Evolutionary conservation across 2,797 vertebrate genomes (phyloP).

Genomic region (Furcifer pardalis): DNA sequence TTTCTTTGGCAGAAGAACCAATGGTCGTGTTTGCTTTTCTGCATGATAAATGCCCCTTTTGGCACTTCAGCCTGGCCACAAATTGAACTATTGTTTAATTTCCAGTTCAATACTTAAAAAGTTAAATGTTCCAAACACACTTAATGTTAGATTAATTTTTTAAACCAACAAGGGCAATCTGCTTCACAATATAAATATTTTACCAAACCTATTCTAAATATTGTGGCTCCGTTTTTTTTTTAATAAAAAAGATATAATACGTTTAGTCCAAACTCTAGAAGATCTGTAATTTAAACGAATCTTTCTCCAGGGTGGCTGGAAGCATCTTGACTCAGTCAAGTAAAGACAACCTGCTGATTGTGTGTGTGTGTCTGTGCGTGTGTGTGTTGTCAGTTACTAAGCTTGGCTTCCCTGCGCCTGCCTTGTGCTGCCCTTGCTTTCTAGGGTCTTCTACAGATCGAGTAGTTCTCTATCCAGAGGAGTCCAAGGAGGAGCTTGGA

Average conservation of each 20-base stretch:
- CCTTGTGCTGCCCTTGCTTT: too few species aligned
- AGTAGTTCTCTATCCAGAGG: too few species aligned
- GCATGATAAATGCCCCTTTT: slow-evolving; percentile 62
- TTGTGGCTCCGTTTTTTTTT: slow-evolving; percentile 50
- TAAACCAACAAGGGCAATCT: slow-evolving; percentile 64
- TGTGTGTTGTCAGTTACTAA: too few species aligned
- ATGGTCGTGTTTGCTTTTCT: slow-evolving; percentile 51
- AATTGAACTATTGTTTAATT: slow-evolving; percentile 66
- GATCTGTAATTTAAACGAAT: accelerated
- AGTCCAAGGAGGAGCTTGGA: too few species aligned
- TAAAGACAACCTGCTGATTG: not conserved
- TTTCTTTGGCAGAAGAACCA: slow-evolving; percentile 63
- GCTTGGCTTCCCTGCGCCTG: too few species aligned
- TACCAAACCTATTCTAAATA: slow-evolving; percentile 69
- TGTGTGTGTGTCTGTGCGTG: too few species aligned
- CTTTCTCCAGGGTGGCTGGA: not conserved
- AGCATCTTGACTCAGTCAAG: not conserved
- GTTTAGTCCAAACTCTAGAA: slow-evolving; percentile 33
- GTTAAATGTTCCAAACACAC: slow-evolving; percentile 42
- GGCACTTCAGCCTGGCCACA: slow-evolving; percentile 47
- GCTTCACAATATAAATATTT: slow-evolving; percentile 69
- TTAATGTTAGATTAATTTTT: slow-evolving; percentile 69
- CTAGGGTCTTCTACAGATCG: too few species aligned
- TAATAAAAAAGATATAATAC: slow-evolving; percentile 9
- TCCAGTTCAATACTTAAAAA: slow-evolving; percentile 58